phyloP scores from a whole-genome alignment of 2,113 vertebrate genomes.

The Myotis brandtii region DNA sequence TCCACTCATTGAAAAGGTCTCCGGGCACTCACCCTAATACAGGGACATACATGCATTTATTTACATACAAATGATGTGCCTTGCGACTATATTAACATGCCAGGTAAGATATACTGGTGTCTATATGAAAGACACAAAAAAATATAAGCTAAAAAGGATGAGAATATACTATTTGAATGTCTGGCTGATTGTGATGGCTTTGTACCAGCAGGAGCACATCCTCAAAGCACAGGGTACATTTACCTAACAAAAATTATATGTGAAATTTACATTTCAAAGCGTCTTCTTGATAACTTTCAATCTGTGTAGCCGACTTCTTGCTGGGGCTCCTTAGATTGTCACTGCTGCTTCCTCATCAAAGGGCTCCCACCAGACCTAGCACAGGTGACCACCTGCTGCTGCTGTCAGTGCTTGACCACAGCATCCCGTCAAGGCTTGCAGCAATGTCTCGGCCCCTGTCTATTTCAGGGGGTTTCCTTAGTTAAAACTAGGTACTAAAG shows the following conservation, averaged over 20 bases:
- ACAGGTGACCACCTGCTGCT: neutral
- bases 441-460: neutral
- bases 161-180: neutral
- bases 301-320: neutral
- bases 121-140: neutral
- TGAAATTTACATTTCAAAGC: slow-evolving; percentile 8
- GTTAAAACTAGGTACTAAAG: neutral
- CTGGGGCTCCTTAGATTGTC: neutral
- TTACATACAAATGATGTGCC: neutral
- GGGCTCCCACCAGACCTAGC: neutral
- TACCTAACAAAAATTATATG: neutral
- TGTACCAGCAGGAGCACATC: neutral
- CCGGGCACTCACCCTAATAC: neutral
- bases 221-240: neutral
- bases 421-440: neutral
- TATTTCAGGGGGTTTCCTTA: neutral
- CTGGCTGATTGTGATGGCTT: neutral
- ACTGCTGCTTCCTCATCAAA: neutral
- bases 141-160: neutral
- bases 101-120: too few species aligned
- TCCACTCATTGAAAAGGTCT: neutral
- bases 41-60: neutral
- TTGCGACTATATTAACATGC: neutral
- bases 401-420: neutral
- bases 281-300: neutral